Evolutionary conservation across 2,888 invertebrate genomes (phyloP), one percentile per base, ranked within the genome.

Genomic region (Agrilus cyanescens): DNA sequence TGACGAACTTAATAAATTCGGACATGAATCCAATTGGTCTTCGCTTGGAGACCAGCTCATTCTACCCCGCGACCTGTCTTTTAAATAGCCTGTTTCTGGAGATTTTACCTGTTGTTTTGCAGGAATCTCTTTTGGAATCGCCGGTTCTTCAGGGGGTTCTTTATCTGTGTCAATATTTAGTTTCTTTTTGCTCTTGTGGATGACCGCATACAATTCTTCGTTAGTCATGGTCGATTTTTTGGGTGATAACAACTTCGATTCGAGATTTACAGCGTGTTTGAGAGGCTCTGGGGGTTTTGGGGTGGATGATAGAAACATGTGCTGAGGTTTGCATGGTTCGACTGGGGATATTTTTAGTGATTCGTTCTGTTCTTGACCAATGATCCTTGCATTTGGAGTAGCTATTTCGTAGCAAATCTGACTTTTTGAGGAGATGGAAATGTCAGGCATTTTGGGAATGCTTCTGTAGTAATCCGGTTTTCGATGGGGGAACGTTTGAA

Each of bases 161-260:
- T 71, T 63, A 46, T 73, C 74, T 1, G 75, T 74, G 58, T 72
- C 75, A 38, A 83, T 82, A 51, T 82, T 82, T 41, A 82, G 69
- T 58, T 78, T 76, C 63, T 80, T 81, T 59, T 83, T 84, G 52
- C 81, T 82, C 61, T 82, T 82, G 59, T 85, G 83, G 49, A 85
- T 83, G 12, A 81, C 80, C 3, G 83, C 80, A 57, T 82, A 84
- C 3, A 85, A 65, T 61, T 85, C 82, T 58, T 85, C 84, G 52
- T 82, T 82, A n/a, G 80, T 80, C 80, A 85, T 82, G 0, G 78
- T 78, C 2, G 81, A 80, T 62, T 78, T 81, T 15, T 79, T 78
- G 0, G 82, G 80, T 2, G 80, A 80, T 7, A 80, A 55, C 46
- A 77, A 54, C 58, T 69, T 73, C 6, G 66, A 65, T 46, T 68